phyloP scores from a whole-genome alignment of 1,140 invertebrate genomes.

The Macrobrachium nipponense region DNA sequence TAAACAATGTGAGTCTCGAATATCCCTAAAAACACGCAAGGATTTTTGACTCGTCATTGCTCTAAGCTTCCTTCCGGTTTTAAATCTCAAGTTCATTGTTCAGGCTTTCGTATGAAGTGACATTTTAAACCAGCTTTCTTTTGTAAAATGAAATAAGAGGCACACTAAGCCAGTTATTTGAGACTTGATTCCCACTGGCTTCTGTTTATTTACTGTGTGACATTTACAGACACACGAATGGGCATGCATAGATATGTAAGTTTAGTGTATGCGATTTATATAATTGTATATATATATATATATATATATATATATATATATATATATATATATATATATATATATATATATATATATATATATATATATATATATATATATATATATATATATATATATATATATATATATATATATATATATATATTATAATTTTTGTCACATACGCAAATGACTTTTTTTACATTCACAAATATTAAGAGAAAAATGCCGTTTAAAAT shows the following conservation, averaged over 20 bases:
- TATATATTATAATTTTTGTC: too few species aligned
- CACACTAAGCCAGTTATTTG: too few species aligned
- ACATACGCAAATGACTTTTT: too few species aligned
- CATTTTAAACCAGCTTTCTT: too few species aligned
- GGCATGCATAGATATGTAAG: neutral
- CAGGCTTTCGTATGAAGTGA: too few species aligned
- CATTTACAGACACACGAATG: neutral
- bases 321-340: slow-evolving; percentile 18
- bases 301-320: neutral
- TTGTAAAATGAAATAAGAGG: too few species aligned
- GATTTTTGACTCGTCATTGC: too few species aligned
- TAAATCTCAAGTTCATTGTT: too few species aligned
- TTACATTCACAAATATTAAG: too few species aligned
- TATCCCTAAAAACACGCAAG: neutral
- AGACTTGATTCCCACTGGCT: neutral
- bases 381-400: slow-evolving; percentile 9
- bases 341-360: slow-evolving; percentile 8
- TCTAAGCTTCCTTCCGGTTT: too few species aligned
- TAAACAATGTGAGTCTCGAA: too few species aligned
- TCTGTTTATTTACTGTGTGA: accelerated
- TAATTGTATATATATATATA: neutral
- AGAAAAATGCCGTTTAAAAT: too few species aligned
- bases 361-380: slow-evolving; percentile 16
- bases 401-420: neutral
- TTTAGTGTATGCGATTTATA: neutral